These are phyloP conservation scores for Orthosia cruda DNA, from an alignment of 2,888 invertebrate species.

Conservation along the genomic window DNA sequence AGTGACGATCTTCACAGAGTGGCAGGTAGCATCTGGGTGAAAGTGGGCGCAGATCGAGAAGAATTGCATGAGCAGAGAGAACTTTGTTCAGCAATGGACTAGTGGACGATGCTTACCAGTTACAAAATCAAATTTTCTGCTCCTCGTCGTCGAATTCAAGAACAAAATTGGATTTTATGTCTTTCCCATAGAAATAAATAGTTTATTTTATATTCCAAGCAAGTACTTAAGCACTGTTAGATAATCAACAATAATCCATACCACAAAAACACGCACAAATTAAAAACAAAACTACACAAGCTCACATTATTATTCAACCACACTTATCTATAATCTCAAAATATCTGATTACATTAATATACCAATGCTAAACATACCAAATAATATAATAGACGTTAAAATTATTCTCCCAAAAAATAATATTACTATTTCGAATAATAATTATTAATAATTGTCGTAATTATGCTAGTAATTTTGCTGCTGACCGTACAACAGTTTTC, in stretches of 20 bases:
- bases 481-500: conserved; percentile 88
- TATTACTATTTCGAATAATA: conserved; percentile 81
- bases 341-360: conserved; percentile 68
- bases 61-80: too few relatives aligned
- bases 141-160: not conserved
- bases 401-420: conserved; percentile 73
- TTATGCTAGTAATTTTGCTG: conserved; percentile 85
- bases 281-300: conserved; percentile 25
- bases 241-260: not conserved
- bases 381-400: conserved; percentile 78
- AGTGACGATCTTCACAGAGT: too few relatives aligned
- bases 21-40: too few relatives aligned
- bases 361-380: conserved; percentile 73
- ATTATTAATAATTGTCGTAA: conserved; percentile 87
- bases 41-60: too few relatives aligned
- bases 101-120: too few relatives aligned
- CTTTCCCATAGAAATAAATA: not conserved
- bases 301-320: conserved; percentile 35
- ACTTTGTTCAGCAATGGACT: too few relatives aligned
- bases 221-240: not conserved
- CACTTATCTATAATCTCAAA: conserved; percentile 44
- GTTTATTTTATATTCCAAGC: not conserved
- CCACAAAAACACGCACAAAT: conserved; percentile 2
- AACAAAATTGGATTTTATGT: not conserved
- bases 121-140: not conserved